phyloP scores from a whole-genome alignment of 2,888 invertebrate genomes.

The Cordilura impudica region DNA sequence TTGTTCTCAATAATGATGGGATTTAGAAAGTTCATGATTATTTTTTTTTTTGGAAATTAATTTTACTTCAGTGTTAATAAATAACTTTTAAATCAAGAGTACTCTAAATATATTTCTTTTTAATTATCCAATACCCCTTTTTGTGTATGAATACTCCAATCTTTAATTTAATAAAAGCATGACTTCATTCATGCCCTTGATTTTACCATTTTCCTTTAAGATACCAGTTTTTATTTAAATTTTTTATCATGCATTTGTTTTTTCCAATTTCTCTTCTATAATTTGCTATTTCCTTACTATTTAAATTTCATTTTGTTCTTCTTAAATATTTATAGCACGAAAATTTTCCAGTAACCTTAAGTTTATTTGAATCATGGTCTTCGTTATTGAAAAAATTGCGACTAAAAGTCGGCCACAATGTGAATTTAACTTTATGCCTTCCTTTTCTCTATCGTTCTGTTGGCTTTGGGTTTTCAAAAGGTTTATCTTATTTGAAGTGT shows the following conservation, averaged over 20 bases:
- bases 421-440: slow-evolving; percentile 20
- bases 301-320: slow-evolving; percentile 4
- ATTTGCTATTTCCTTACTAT: slow-evolving; percentile 6
- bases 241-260: neutral
- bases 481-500: slow-evolving; percentile 16
- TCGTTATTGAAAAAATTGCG: neutral
- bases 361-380: neutral
- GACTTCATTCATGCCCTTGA: slow-evolving; percentile 12
- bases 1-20: too few species aligned
- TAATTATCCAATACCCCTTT: too few species aligned
- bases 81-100: too few species aligned
- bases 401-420: slow-evolving; percentile 19
- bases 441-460: neutral
- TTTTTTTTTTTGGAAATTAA: too few species aligned
- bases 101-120: too few species aligned
- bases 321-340: neutral
- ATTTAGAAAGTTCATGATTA: too few species aligned
- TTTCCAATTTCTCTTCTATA: slow-evolving; percentile 23
- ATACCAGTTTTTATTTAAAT: neutral
- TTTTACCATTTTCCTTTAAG: slow-evolving; percentile 5
- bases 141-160: neutral
- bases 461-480: neutral
- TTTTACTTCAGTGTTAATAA: too few species aligned
- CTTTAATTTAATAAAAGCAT: too few species aligned
- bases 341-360: slow-evolving; percentile 12